phyloP scores from a whole-genome alignment of 2,797 vertebrate genomes.

The Semotilus atromaculatus region DNA sequence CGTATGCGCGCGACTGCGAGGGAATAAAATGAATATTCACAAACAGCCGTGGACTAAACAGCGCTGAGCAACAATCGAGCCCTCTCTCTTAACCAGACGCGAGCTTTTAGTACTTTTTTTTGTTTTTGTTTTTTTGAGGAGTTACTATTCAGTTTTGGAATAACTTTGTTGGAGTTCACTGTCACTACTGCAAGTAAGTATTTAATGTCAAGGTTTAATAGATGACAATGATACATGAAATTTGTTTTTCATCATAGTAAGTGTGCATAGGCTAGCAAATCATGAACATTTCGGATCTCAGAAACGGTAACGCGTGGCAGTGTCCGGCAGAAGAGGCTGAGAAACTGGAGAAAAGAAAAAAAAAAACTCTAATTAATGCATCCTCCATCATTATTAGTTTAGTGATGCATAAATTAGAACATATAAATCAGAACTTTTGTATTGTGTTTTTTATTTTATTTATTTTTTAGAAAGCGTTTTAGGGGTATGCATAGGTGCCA shows the following conservation, averaged over 20 bases:
- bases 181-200: slow-evolving; percentile 32
- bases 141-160: slow-evolving; percentile 12
- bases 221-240: not conserved
- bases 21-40: slow-evolving; percentile 57
- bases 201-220: not conserved
- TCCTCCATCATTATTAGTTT: not conserved
- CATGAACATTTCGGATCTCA: slow-evolving; percentile 19
- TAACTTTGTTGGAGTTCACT: slow-evolving; percentile 32
- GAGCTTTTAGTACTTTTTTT: not conserved
- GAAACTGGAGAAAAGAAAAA: not conserved
- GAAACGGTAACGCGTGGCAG: slow-evolving; percentile 50
- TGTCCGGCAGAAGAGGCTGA: slow-evolving; percentile 22
- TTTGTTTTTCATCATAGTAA: not conserved
- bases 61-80: slow-evolving; percentile 11
- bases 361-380: not conserved
- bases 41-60: slow-evolving; percentile 48
- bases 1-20: slow-evolving; percentile 31
- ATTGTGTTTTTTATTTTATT: not conserved
- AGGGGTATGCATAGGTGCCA: slow-evolving; percentile 3
- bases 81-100: slow-evolving; percentile 20
- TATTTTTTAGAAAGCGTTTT: not conserved
- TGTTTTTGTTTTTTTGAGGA: too few species aligned
- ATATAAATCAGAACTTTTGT: not conserved
- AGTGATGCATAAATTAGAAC: not conserved
- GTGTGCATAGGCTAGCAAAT: not conserved